Evolutionary conservation across 1,140 invertebrate genomes (phyloP).

Genomic region (Hylaeus anthracinus): DNA sequence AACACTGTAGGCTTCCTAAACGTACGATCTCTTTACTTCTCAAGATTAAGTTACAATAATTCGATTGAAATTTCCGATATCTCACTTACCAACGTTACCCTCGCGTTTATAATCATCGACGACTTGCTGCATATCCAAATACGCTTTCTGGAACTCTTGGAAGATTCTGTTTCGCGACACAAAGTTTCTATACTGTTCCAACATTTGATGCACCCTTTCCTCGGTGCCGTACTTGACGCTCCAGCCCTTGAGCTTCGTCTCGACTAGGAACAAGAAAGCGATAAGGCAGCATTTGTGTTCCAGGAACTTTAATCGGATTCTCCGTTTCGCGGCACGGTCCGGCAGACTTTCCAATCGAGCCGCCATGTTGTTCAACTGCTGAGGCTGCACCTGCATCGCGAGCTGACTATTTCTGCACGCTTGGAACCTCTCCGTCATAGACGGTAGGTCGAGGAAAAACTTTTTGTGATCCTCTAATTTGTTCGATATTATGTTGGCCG

Average conservation of each 20-base stretch:
- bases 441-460: slow-evolving; percentile 92
- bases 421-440: slow-evolving; percentile 89
- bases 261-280: slow-evolving; percentile 93
- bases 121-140: slow-evolving; percentile 94
- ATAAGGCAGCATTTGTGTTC: slow-evolving; percentile 96
- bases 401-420: slow-evolving; percentile 83
- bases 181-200: slow-evolving; percentile 95
- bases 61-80: no score
- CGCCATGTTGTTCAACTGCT: slow-evolving; percentile 91
- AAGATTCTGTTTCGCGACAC: slow-evolving; percentile 95
- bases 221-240: slow-evolving; percentile 93
- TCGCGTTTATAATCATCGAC: slow-evolving; percentile 95
- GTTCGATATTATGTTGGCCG: slow-evolving; percentile 90
- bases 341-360: slow-evolving; percentile 87
- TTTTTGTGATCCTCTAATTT: slow-evolving; percentile 94
- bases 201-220: slow-evolving; percentile 90
- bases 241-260: slow-evolving; percentile 94
- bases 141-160: slow-evolving; percentile 96
- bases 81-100: slow-evolving; percentile 86
- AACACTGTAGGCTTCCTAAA: no score
- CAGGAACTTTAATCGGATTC: slow-evolving; percentile 92
- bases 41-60: no score
- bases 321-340: slow-evolving; percentile 87
- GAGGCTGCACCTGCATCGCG: slow-evolving; percentile 84
- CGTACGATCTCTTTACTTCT: no score